A percentile compares a stretch with the other conserved stretches of the same genome.
These are phyloP conservation scores for Neosilurus mollespiculum DNA, from an alignment of 2,797 vertebrate genomes.

Conservation along the genomic window DNA sequence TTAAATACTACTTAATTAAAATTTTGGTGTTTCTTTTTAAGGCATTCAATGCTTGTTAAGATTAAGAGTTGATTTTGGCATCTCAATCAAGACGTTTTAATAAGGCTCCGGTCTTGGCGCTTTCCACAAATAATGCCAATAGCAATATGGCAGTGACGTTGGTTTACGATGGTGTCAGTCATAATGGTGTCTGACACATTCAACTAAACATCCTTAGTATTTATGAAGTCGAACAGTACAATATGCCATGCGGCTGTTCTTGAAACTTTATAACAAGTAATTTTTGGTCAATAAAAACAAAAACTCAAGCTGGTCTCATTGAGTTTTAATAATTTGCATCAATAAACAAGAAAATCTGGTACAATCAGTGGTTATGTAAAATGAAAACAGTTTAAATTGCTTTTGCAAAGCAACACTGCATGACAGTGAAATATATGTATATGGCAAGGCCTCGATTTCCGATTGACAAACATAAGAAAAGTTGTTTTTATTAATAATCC, in stretches of 20 bases:
- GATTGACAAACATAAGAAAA: conserved; percentile 62
- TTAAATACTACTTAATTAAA: no score
- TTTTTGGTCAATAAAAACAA: conserved; percentile 41
- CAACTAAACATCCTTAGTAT: not conserved
- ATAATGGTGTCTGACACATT: no score
- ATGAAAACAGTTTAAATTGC: conserved; percentile 72
- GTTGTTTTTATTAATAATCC: conserved; percentile 47
- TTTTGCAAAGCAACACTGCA: conserved; percentile 67
- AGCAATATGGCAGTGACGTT: no score
- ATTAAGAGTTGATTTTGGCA: no score
- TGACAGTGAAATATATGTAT: conserved; percentile 76
- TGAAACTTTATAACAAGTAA: not conserved
- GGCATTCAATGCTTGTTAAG: no score
- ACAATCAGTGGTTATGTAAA: conserved; percentile 84
- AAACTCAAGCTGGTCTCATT: conserved; percentile 64
- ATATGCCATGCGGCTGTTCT: not conserved
- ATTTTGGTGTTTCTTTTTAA: no score
- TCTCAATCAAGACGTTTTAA: no score
- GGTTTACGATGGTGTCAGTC: no score
- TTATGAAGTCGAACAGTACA: not conserved
- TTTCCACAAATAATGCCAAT: no score
- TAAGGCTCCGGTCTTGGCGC: no score
- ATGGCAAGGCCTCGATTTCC: conserved; percentile 59
- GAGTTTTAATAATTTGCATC: conserved; percentile 87
- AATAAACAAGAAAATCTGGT: conserved; percentile 76